These are phyloP conservation scores for Rhagophthalmus giganteus DNA, from an alignment of 2,888 invertebrate genomes.

Conservation along the genomic window DNA sequence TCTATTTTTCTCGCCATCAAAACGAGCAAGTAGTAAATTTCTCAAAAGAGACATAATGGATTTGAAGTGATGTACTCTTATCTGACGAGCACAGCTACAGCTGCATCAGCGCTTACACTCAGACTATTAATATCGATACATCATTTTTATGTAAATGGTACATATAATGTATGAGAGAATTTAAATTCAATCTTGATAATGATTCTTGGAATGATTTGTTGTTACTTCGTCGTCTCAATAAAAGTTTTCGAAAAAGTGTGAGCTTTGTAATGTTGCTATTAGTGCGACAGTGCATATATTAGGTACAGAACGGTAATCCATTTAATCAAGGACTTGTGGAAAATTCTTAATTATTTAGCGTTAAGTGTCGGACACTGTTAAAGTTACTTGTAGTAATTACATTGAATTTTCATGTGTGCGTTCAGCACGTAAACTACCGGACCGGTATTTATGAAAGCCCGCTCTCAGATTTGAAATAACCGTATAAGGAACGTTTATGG, in stretches of 20 bases:
- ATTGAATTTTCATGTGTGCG: slow-evolving; percentile 44
- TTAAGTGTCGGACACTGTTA: not conserved
- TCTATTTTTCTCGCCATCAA: slow-evolving; percentile 44
- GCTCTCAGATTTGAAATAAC: slow-evolving; percentile 39
- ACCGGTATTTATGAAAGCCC: slow-evolving; percentile 42
- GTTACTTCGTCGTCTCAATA: too few relatives aligned
- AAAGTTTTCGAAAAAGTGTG: too few relatives aligned
- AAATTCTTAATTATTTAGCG: too few relatives aligned
- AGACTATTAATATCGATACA: slow-evolving; percentile 41
- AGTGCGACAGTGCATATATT: too few relatives aligned
- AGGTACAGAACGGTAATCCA: too few relatives aligned
- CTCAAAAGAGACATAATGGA: slow-evolving; percentile 43
- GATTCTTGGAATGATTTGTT: not conserved
- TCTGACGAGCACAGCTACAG: slow-evolving; percentile 44
- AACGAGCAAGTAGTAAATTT: slow-evolving; percentile 42
- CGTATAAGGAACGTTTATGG: slow-evolving; percentile 41
- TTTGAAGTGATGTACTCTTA: slow-evolving; percentile 44
- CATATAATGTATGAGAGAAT: slow-evolving; percentile 23
- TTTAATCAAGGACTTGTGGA: too few relatives aligned
- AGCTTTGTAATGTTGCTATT: too few relatives aligned
- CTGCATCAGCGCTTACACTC: slow-evolving; percentile 34
- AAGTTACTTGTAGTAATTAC: slow-evolving; percentile 39
- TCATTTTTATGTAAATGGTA: slow-evolving; percentile 33
- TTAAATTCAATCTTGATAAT: slow-evolving; percentile 15
- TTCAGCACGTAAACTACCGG: slow-evolving; percentile 37